Conservation (phyloP, 2,888 invertebrate genomes). For the Troides helena region DNA sequence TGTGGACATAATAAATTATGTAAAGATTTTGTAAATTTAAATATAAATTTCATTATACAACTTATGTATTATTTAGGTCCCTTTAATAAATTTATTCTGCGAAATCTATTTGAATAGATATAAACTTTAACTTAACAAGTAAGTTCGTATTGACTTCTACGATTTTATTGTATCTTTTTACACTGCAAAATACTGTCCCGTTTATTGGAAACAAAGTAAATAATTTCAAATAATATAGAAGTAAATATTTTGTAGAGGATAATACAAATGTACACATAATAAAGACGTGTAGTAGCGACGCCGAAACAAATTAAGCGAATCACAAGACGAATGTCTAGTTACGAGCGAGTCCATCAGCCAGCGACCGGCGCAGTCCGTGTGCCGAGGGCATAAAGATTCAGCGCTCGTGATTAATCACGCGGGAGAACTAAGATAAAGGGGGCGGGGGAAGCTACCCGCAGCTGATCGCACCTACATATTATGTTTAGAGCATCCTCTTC, state of each 20-base stretch:
- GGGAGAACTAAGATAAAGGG: conserved; percentile 62
- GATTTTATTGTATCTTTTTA: no score
- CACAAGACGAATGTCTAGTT: conserved; percentile 42
- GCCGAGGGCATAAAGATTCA: conserved; percentile 56
- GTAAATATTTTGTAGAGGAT: conserved; percentile 3
- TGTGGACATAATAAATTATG: no score
- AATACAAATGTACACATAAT: conserved; percentile 21
- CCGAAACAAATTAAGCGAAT: conserved; percentile 38
- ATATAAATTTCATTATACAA: no score
- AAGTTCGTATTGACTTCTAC: no score
- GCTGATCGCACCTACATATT: conserved; percentile 31
- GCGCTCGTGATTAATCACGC: conserved; percentile 66
- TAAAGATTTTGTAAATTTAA: no score
- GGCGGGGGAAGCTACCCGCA: conserved; percentile 32
- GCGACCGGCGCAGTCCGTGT: conserved; percentile 47
- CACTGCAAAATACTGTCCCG: no score
- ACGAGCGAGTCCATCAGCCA: conserved; percentile 47
- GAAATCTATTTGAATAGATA: not conserved
- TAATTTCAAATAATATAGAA: not conserved
- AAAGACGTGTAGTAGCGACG: conserved; percentile 28
- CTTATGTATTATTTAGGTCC: conserved; percentile 1
- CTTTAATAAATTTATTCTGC: conserved; percentile 10
- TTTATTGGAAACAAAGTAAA: not conserved
- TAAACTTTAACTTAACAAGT: no score
- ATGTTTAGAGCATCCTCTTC: conserved; percentile 3